A percentile compares a stretch with the other conserved stretches of the same genome.
These are phyloP conservation scores for Nicator chloris DNA, from an alignment of 2,113 vertebrate genomes.

Conservation along the genomic window DNA sequence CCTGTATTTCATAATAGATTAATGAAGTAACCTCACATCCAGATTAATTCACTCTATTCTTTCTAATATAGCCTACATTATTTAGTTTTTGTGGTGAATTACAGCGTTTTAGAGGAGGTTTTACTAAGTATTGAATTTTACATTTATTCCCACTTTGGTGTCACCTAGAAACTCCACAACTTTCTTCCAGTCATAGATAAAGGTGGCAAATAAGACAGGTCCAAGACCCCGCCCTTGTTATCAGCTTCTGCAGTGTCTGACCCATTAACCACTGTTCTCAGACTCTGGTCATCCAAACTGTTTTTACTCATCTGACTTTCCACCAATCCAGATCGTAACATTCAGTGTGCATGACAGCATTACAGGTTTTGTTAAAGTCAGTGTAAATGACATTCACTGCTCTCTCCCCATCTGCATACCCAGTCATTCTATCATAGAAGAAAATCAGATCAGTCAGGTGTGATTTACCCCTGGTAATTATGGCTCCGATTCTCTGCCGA, in stretches of 20 bases:
- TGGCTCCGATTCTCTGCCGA: neutral
- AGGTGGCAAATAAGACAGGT: neutral
- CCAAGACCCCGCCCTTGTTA: neutral
- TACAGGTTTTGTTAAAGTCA: neutral
- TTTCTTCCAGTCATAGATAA: neutral
- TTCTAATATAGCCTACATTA: neutral
- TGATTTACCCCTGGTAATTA: neutral
- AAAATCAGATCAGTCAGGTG: neutral
- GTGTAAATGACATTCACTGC: neutral
- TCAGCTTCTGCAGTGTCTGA: neutral
- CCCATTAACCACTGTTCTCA: neutral
- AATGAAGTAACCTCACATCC: neutral
- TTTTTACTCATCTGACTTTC: neutral
- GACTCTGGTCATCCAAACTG: neutral
- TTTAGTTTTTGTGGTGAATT: neutral
- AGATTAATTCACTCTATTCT: neutral
- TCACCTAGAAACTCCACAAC: neutral
- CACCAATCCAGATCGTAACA: rapidly evolving
- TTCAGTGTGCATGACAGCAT: neutral
- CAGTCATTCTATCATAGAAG: neutral
- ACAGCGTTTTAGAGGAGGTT: neutral
- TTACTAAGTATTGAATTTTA: neutral
- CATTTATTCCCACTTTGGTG: neutral
- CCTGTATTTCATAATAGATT: neutral
- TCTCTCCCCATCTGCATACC: neutral